Evolutionary conservation across 2,797 vertebrate species (phyloP).

Genomic region (Florisuga fusca): DNA sequence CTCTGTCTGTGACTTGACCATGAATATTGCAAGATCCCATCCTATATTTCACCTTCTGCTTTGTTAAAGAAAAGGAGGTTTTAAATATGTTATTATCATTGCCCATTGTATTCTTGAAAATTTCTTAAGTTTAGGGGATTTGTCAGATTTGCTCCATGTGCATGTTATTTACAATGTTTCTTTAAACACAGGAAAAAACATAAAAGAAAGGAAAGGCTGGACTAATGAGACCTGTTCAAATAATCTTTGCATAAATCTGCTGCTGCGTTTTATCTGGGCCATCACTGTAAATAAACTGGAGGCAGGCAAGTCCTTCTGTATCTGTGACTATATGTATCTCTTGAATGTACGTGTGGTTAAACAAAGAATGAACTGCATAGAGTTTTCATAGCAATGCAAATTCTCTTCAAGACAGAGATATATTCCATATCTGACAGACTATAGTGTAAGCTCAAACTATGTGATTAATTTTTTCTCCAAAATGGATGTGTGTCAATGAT

Average conservation of each 20-base stretch:
- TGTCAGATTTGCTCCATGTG: neutral
- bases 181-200: neutral
- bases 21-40: neutral
- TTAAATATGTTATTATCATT: neutral
- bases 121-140: neutral
- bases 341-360: fast-evolving
- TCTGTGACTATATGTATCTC: neutral
- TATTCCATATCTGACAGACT: neutral
- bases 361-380: neutral
- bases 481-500: neutral
- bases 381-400: neutral
- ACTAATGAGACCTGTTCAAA: neutral
- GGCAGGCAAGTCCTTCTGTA: neutral
- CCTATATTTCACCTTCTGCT: neutral
- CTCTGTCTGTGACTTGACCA: neutral
- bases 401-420: neutral
- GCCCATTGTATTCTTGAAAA: neutral
- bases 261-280: neutral
- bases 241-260: neutral
- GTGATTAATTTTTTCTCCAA: neutral
- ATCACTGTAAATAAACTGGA: neutral
- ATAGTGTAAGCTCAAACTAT: neutral
- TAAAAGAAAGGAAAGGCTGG: neutral
- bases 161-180: neutral
- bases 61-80: neutral